A percentile compares a stretch with the other conserved stretches of the same genome.
These are phyloP conservation scores for Cosmorhoe ocellata DNA, from an alignment of 2,888 invertebrate genomes.

Conservation along the genomic window DNA sequence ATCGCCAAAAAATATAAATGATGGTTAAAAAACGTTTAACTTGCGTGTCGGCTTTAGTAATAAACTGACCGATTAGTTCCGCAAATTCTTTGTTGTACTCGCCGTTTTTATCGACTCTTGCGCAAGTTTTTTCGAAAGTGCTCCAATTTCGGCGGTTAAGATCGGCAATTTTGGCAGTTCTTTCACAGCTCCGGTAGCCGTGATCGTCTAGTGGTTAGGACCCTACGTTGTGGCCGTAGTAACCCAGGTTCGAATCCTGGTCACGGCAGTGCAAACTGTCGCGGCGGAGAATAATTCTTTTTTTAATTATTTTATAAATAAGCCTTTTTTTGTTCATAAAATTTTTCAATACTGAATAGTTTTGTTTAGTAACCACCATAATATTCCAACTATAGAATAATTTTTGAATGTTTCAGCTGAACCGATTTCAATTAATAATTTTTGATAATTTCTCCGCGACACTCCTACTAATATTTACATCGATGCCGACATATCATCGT, in stretches of 20 bases:
- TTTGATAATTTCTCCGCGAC: too few relatives aligned
- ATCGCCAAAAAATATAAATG: too few relatives aligned
- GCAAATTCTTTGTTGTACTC: constrained; percentile 4
- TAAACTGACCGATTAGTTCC: constrained; percentile 6
- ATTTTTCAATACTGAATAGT: too few relatives aligned
- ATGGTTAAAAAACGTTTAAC: too few relatives aligned
- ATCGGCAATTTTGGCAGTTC: constrained; percentile 6
- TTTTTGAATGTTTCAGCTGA: too few relatives aligned
- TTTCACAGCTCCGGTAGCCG: constrained; percentile 50
- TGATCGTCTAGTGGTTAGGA: constrained; percentile 89
- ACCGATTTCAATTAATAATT: too few relatives aligned
- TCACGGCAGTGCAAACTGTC: constrained; percentile 53
- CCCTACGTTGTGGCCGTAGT: constrained; percentile 90
- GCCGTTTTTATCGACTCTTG: constrained; percentile 25
- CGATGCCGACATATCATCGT: too few relatives aligned
- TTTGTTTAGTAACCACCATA: too few relatives aligned
- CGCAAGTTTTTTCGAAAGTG: constrained; percentile 40
- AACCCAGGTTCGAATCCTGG: constrained; percentile 86
- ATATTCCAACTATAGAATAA: too few relatives aligned
- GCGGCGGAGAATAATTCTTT: constrained; percentile 37
- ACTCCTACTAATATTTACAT: too few relatives aligned
- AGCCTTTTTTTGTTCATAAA: too few relatives aligned
- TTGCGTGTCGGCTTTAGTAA: too few relatives aligned
- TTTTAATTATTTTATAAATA: not conserved
- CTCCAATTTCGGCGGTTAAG: constrained; percentile 27